phyloP scores from a whole-genome alignment of 1,140 invertebrate species.

The Lordiphosa stackelbergi region DNA sequence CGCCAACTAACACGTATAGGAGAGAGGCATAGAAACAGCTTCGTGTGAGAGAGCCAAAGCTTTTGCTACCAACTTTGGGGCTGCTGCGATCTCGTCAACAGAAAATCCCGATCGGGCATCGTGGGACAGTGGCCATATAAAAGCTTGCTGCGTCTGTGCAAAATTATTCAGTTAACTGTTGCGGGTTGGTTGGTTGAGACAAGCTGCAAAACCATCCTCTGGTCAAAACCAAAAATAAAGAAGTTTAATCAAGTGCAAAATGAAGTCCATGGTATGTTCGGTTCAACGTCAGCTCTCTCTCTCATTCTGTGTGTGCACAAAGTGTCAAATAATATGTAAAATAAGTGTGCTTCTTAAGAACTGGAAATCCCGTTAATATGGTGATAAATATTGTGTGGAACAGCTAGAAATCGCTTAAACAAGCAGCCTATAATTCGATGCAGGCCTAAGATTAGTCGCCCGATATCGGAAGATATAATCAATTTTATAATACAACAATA shows the following conservation, averaged over 20 bases:
- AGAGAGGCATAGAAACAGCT: background rate
- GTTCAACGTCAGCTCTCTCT: conserved; percentile 22
- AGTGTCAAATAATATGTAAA: conserved; percentile 7
- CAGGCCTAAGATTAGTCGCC: too few relatives aligned
- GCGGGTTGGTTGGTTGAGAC: conserved; percentile 69
- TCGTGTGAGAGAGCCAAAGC: conserved; percentile 35
- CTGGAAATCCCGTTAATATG: too few relatives aligned
- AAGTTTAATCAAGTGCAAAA: conserved; percentile 64
- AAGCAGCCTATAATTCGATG: too few relatives aligned
- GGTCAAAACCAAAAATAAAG: conserved; percentile 37
- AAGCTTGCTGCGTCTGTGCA: conserved; percentile 66
- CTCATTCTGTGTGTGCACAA: conserved; percentile 25
- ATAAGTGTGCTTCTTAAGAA: background rate
- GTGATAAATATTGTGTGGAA: conserved; percentile 4
- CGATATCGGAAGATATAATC: too few relatives aligned
- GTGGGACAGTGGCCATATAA: conserved; percentile 63
- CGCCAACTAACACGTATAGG: conserved; percentile 15
- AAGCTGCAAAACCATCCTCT: conserved; percentile 35
- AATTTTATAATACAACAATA: too few relatives aligned
- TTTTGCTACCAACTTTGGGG: conserved; percentile 26
- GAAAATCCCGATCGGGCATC: conserved; percentile 52
- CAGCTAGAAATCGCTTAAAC: conserved; percentile 8
- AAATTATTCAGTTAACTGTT: conserved; percentile 77
- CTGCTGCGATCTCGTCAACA: conserved; percentile 45
- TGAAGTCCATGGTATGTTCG: conserved; percentile 75